Conservation (phyloP, 1,140 invertebrate species). For the Bombus affinis region DNA sequence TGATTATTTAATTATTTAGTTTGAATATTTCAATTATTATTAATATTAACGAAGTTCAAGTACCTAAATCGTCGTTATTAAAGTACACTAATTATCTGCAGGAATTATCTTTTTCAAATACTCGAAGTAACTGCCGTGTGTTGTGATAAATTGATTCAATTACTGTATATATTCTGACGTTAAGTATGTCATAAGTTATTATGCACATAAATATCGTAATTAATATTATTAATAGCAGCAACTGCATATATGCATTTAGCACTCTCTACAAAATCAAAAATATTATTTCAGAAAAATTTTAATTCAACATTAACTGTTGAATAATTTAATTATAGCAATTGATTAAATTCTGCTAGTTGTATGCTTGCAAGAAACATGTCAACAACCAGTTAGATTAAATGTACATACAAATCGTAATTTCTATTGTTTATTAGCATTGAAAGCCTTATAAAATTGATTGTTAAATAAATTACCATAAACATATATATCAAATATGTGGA, state of each 20-base stretch:
- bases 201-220: slow-evolving; percentile 5
- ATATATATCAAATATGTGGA: neutral
- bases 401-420: neutral
- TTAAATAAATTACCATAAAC: slow-evolving; percentile 9
- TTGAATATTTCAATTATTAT: neutral
- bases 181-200: neutral
- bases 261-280: neutral
- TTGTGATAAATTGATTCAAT: neutral
- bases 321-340: neutral
- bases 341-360: neutral
- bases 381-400: neutral
- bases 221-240: neutral
- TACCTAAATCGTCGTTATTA: neutral
- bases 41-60: neutral
- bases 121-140: neutral
- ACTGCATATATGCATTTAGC: neutral
- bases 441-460: neutral
- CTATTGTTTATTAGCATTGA: neutral
- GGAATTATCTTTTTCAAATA: slow-evolving; percentile 7
- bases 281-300: neutral
- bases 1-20: neutral
- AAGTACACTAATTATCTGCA: neutral
- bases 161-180: neutral
- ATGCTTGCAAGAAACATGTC: neutral
- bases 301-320: neutral